Conservation (phyloP, 2,888 invertebrate species). For the Troides aeacus region DNA sequence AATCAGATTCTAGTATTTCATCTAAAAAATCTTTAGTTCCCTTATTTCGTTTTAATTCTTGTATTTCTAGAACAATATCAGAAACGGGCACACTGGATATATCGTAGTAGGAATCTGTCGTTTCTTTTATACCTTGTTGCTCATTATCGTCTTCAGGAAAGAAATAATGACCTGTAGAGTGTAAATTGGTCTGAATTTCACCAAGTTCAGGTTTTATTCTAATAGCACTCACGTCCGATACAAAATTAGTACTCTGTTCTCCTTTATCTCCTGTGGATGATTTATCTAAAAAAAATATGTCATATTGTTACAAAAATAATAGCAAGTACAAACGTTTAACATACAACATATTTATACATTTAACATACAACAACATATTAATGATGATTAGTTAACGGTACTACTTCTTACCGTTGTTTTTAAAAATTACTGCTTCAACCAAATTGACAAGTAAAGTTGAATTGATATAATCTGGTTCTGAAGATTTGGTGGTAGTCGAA, state of each 20-base stretch:
- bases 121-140: slow-evolving; percentile 45
- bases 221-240: slow-evolving; percentile 49
- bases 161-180: slow-evolving; percentile 71
- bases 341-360: not conserved
- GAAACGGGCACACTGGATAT: slow-evolving; percentile 48
- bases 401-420: slow-evolving; percentile 53
- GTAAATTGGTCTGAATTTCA: slow-evolving; percentile 52
- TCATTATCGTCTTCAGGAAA: slow-evolving; percentile 69
- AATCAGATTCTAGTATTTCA: slow-evolving; percentile 66
- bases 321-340: not conserved
- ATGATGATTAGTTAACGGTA: not conserved
- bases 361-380: not conserved
- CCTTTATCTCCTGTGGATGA: slow-evolving; percentile 38
- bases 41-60: slow-evolving; percentile 57
- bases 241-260: slow-evolving; percentile 38
- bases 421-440: slow-evolving; percentile 71
- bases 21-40: slow-evolving; percentile 66
- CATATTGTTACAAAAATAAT: not conserved
- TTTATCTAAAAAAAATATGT: slow-evolving; percentile 50
- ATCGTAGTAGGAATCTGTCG: slow-evolving; percentile 60
- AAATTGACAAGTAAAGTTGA: slow-evolving; percentile 70
- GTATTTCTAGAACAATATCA: slow-evolving; percentile 62
- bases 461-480: slow-evolving; percentile 56
- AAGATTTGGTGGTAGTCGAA: slow-evolving; percentile 47
- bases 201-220: slow-evolving; percentile 65